Conservation (phyloP, 2,113 vertebrate genomes). For the Petroica traversi region DNA sequence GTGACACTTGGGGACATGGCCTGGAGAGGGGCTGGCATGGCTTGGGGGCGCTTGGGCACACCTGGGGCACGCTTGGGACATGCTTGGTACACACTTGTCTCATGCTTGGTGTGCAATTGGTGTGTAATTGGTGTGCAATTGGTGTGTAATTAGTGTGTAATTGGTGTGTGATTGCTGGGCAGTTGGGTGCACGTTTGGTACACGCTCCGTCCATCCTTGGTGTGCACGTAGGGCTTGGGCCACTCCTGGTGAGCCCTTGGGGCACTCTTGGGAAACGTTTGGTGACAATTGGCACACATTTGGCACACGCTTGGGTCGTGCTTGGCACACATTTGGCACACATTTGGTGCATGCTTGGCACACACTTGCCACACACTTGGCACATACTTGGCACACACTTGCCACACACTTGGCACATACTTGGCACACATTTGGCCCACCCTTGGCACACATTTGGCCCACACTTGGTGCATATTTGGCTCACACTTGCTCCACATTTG, state of each 20-base stretch:
- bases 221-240: rapidly evolving
- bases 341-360: rapidly evolving
- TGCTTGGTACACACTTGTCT: neutral
- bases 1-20: rapidly evolving
- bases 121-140: no score
- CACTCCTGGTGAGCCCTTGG: rapidly evolving
- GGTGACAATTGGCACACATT: neutral
- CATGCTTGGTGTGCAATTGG: neutral
- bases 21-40: neutral
- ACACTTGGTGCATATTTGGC: no score
- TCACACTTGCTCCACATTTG: rapidly evolving
- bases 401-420: rapidly evolving
- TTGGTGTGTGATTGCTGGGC: neutral
- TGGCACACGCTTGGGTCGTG: neutral
- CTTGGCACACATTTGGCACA: rapidly evolving
- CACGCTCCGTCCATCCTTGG: rapidly evolving
- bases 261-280: rapidly evolving
- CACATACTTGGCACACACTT: rapidly evolving
- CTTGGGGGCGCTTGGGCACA: rapidly evolving
- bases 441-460: rapidly evolving
- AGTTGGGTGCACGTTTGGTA: rapidly evolving
- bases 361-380: rapidly evolving
- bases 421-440: neutral
- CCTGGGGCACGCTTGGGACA: rapidly evolving
- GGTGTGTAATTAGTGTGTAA: neutral